A percentile compares a stretch with the other conserved stretches of the same genome.
Evolutionary conservation across 2,797 vertebrate genomes (phyloP).

Genomic region (Fundulus diaphanus): DNA sequence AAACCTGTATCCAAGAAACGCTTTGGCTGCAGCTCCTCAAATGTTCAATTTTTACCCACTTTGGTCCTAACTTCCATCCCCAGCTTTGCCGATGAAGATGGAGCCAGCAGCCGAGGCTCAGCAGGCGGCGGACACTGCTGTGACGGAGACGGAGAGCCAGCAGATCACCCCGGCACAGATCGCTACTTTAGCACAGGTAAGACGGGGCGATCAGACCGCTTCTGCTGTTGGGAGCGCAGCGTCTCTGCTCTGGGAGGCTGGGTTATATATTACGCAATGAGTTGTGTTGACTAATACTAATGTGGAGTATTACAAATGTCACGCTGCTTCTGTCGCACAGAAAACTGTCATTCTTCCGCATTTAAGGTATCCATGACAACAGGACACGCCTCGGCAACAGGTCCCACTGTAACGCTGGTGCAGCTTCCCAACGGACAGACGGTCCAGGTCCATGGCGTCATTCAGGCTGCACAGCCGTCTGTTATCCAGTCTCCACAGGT

Average conservation of each 20-base stretch:
- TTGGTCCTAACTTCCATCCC: constrained; percentile 39
- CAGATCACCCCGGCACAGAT: constrained; percentile 93
- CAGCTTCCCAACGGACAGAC: constrained; percentile 97
- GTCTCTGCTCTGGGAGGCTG: not conserved
- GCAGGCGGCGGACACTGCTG: constrained; percentile 90
- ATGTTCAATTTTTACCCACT: not conserved
- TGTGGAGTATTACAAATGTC: not conserved
- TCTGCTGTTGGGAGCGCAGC: not conserved
- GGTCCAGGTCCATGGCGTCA: constrained; percentile 96
- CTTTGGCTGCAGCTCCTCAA: not conserved
- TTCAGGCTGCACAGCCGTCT: constrained; percentile 95
- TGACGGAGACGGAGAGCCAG: constrained; percentile 90
- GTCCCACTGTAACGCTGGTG: constrained; percentile 92
- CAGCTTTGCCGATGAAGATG: constrained; percentile 95
- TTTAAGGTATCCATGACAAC: constrained; percentile 73
- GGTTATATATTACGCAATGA: not conserved
- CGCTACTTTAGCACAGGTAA: constrained; percentile 94
- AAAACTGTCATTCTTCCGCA: not conserved
- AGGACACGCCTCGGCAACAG: constrained; percentile 79
- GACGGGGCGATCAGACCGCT: rapidly evolving
- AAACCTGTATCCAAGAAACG: not conserved
- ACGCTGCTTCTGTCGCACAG: not conserved
- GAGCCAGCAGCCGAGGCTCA: constrained; percentile 92
- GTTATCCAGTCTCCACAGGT: constrained; percentile 97
- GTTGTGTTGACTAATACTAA: not conserved